Conservation (phyloP, 2,888 invertebrate species). For the Hirtodrosophila cameraria region DNA sequence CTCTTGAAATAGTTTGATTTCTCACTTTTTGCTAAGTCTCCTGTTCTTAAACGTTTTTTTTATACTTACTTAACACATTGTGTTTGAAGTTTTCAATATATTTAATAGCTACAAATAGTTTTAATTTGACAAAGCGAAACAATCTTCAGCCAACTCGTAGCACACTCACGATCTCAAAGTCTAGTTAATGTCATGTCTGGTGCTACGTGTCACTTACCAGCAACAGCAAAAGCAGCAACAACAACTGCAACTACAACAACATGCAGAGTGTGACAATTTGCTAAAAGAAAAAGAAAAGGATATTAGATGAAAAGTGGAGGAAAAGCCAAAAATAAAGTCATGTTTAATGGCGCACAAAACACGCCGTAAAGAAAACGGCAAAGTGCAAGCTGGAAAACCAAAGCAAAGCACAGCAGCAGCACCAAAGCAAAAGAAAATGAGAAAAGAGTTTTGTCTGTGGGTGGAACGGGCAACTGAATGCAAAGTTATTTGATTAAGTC, state of each 20-base stretch:
- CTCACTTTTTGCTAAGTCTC: background rate
- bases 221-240: conserved; percentile 15
- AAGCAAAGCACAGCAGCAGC: conserved; percentile 18
- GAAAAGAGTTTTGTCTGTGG: background rate
- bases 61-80: background rate
- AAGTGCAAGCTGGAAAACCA: conserved; percentile 33
- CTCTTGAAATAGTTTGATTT: background rate
- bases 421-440: background rate
- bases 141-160: conserved; percentile 9
- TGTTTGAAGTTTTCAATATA: background rate
- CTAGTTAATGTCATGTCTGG: conserved; percentile 54
- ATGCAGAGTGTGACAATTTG: conserved; percentile 58
- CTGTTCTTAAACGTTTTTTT: conserved; percentile 24
- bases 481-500: conserved; percentile 80
- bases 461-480: conserved; percentile 34
- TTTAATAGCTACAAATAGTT: conserved; percentile 11
- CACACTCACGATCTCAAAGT: conserved; percentile 22
- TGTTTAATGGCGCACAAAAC: conserved; percentile 77
- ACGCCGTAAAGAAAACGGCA: conserved; percentile 57
- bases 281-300: conserved; percentile 28
- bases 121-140: conserved; percentile 9
- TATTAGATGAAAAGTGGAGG: background rate
- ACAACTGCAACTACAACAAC: background rate
- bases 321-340: conserved; percentile 67
- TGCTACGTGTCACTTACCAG: conserved; percentile 53